phyloP scores from a whole-genome alignment of 2,113 vertebrate species.

The Istiophorus platypterus region DNA sequence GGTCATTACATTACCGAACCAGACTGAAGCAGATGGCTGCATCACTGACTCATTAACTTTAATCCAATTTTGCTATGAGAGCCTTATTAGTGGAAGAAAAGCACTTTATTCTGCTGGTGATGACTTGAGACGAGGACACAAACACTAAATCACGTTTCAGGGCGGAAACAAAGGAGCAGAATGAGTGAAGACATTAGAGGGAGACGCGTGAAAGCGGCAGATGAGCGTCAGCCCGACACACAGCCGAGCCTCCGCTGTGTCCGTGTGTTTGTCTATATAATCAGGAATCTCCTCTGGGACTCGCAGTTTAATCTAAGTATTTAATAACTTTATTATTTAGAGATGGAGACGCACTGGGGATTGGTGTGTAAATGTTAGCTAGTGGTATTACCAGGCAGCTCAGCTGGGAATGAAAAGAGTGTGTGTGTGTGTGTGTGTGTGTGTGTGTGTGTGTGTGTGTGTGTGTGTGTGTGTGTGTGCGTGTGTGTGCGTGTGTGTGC shows the following conservation, averaged over 20 bases:
- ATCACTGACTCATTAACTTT: conserved; percentile 35
- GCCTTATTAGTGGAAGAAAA: conserved; percentile 22
- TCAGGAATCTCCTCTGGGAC: conserved; percentile 2
- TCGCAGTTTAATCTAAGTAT: conserved; percentile 4
- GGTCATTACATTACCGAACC: background rate
- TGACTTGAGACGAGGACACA: conserved; percentile 2
- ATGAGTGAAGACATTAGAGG: conserved; percentile 6
- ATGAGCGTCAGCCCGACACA: background rate
- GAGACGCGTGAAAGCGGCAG: no score
- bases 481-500: no score
- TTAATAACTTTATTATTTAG: conserved; percentile 18
- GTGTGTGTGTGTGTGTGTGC: no score
- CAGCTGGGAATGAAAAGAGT: no score
- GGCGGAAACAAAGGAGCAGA: conserved; percentile 23
- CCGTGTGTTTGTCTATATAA: background rate
- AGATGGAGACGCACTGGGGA: background rate
- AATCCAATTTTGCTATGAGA: conserved; percentile 42
- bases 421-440: no score
- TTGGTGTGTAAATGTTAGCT: background rate
- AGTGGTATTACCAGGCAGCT: background rate
- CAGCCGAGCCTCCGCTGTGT: background rate
- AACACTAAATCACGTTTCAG: conserved; percentile 22
- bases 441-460: no score
- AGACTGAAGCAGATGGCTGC: conserved; percentile 20
- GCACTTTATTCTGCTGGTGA: background rate